These are phyloP conservation scores for Plecotus auritus DNA, from an alignment of 2,113 vertebrate genomes.

Conservation along the genomic window DNA sequence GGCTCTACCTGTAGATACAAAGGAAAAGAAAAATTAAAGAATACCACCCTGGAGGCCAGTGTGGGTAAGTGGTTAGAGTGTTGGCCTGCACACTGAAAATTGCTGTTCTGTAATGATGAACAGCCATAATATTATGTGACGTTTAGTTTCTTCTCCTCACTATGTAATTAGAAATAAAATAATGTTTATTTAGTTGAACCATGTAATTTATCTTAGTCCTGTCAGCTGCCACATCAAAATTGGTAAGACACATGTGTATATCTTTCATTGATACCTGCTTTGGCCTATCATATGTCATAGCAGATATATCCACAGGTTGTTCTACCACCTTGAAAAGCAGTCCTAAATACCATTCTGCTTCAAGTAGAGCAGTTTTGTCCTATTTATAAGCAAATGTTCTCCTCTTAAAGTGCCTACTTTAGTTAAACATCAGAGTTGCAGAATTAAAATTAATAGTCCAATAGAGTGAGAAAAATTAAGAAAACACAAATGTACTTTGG, in stretches of 20 bases:
- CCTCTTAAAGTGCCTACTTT: background rate
- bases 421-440: slow-evolving; percentile 12
- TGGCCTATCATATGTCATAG: background rate
- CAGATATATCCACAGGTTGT: background rate
- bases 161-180: background rate
- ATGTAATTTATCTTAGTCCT: background rate
- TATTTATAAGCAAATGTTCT: slow-evolving; percentile 7
- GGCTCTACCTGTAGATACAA: background rate
- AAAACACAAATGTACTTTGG: slow-evolving; percentile 37
- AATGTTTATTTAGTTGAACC: background rate
- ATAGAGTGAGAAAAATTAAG: slow-evolving; percentile 34
- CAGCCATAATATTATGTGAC: background rate
- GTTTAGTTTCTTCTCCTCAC: background rate
- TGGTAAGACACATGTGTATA: background rate
- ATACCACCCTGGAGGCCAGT: too few relatives aligned
- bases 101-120: background rate
- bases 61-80: too few relatives aligned
- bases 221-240: background rate
- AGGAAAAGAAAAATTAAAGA: background rate
- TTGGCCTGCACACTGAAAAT: background rate
- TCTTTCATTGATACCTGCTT: background rate
- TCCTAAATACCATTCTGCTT: background rate
- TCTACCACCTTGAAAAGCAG: background rate
- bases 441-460: slow-evolving; percentile 27
- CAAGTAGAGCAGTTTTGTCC: background rate